Percentiles rank a stretch among this genome's conserved stretches.
Conservation (phyloP, 2,113 vertebrate genomes). For the Elaphurus davidianus region DNA sequence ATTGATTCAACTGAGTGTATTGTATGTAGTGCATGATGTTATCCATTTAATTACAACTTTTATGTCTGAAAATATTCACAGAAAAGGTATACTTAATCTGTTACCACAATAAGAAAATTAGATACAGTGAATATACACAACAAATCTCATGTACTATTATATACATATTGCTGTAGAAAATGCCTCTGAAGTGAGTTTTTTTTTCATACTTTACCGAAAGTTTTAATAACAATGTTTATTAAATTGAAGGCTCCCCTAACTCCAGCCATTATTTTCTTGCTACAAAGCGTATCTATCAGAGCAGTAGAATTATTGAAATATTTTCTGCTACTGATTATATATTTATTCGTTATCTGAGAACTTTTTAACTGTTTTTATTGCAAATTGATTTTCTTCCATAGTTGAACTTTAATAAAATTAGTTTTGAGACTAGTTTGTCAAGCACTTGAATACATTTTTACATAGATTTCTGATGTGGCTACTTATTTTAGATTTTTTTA, state of each 20-base stretch:
- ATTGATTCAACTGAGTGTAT: slow-evolving; percentile 41
- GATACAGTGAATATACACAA: not conserved
- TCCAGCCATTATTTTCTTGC: not conserved
- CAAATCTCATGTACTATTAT: not conserved
- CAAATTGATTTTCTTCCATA: not conserved
- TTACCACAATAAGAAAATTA: not conserved
- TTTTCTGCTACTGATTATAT: not conserved
- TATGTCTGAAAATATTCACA: slow-evolving; percentile 16
- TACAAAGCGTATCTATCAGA: not conserved
- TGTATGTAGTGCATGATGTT: slow-evolving; percentile 47
- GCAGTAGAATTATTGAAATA: not conserved
- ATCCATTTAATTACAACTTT: slow-evolving; percentile 53
- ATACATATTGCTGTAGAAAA: not conserved
- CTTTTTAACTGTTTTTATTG: not conserved
- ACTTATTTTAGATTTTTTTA: slow-evolving; percentile 14
- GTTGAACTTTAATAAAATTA: not conserved
- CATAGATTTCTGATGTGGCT: not conserved
- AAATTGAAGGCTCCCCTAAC: not conserved
- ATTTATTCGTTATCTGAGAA: not conserved
- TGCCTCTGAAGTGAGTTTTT: not conserved
- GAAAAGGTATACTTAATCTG: not conserved
- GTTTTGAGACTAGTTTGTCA: not conserved
- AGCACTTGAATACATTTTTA: not conserved
- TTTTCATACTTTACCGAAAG: not conserved
- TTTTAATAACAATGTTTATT: not conserved